A percentile compares a stretch with the other conserved stretches of the same genome.
Evolutionary conservation across 2,113 vertebrate genomes (phyloP).

Genomic region (Archocentrus centrarchus): DNA sequence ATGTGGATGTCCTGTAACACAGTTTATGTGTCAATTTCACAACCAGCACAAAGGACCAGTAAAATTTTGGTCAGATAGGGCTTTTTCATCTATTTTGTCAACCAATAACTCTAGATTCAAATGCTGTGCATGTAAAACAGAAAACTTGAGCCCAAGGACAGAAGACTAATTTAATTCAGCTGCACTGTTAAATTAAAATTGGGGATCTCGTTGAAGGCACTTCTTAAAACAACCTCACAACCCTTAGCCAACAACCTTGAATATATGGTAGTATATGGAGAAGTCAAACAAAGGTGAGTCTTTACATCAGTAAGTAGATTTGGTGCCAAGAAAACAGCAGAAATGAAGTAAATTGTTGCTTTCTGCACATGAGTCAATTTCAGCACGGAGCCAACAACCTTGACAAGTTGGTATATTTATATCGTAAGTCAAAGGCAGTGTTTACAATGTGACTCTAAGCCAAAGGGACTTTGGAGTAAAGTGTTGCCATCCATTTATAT

Average conservation of each 20-base stretch:
- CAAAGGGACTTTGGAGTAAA: constrained; percentile 71
- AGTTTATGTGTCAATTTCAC: too few species aligned
- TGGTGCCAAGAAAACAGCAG: constrained; percentile 50
- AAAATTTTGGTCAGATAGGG: neutral
- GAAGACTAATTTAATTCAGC: constrained; percentile 45
- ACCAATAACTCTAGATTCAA: neutral
- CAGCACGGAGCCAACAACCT: constrained; percentile 71
- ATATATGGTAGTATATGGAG: neutral
- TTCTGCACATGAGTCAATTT: constrained; percentile 50
- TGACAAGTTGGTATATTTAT: constrained; percentile 68
- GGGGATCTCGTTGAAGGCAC: constrained; percentile 36
- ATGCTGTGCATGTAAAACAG: neutral
- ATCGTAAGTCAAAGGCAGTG: constrained; percentile 61
- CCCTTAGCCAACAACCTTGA: constrained; percentile 60
- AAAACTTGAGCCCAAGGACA: constrained; percentile 52
- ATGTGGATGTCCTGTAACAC: neutral
- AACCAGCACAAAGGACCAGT: neutral
- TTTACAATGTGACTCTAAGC: constrained; percentile 69
- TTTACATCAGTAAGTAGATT: constrained; percentile 50
- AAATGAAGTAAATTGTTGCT: constrained; percentile 62
- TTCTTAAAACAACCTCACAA: constrained; percentile 36
- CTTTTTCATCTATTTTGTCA: neutral
- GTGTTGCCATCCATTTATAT: constrained; percentile 69
- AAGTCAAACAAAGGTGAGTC: constrained; percentile 63
- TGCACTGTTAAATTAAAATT: constrained; percentile 35